These are phyloP conservation scores for Zaprionus lineosus DNA, from an alignment of 2,888 invertebrate genomes.

Conservation along the genomic window DNA sequence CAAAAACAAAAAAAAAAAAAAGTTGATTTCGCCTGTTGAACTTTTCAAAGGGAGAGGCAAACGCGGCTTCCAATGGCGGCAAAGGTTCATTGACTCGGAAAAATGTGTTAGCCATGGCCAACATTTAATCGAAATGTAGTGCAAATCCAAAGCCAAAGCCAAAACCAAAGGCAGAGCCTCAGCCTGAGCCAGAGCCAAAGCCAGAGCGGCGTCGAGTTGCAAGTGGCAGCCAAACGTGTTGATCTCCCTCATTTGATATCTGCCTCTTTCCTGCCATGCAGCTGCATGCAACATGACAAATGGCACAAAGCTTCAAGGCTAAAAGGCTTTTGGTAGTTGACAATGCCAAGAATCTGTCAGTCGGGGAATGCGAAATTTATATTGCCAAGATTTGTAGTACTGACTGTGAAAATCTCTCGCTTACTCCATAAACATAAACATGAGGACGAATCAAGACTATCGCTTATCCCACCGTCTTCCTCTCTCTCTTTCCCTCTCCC, in stretches of 20 bases:
- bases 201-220: too few species aligned
- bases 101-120: constrained; percentile 17
- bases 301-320: constrained; percentile 26
- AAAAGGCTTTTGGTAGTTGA: constrained; percentile 4
- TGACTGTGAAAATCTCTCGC: neutral
- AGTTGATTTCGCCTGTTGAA: constrained; percentile 45
- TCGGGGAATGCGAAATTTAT: constrained; percentile 14
- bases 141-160: neutral
- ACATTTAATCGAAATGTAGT: constrained; percentile 25
- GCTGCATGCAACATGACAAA: constrained; percentile 22
- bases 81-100: constrained; percentile 33
- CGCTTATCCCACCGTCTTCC: too few species aligned
- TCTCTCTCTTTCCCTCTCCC: too few species aligned
- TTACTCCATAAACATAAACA: too few species aligned
- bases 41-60: too few species aligned
- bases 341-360: constrained; percentile 21
- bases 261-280: too few species aligned
- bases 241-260: too few species aligned
- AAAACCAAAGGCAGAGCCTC: neutral
- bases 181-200: too few species aligned
- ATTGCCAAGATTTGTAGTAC: constrained; percentile 20
- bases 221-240: too few species aligned
- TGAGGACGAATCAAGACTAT: too few species aligned
- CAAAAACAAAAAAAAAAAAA: constrained; percentile 24
- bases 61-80: constrained; percentile 15